Evolutionary conservation across 2,113 vertebrate species (phyloP).

Genomic region (Clarias macrocephalus): DNA sequence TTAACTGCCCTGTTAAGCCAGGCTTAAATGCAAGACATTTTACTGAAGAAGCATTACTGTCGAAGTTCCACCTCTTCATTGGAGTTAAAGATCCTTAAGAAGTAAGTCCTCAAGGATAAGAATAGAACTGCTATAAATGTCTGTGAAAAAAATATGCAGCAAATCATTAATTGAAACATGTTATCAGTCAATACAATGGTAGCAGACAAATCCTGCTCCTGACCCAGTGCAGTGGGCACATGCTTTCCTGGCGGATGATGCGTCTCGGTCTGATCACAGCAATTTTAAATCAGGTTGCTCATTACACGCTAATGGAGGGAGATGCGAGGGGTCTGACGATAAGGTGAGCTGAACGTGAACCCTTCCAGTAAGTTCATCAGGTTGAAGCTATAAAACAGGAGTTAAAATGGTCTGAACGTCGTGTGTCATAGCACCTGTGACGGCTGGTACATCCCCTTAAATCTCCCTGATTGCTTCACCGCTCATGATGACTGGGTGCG

Average conservation of each 20-base stretch:
- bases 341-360: slow-evolving; percentile 50
- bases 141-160: slow-evolving; percentile 35
- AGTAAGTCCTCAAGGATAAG: too few species aligned
- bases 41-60: slow-evolving; percentile 8
- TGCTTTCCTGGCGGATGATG: background rate
- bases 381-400: slow-evolving; percentile 45
- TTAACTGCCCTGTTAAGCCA: slow-evolving; percentile 15
- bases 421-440: slow-evolving; percentile 45
- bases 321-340: slow-evolving; percentile 35
- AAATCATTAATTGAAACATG: slow-evolving; percentile 26
- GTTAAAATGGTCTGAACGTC: slow-evolving; percentile 51
- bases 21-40: slow-evolving; percentile 17
- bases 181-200: slow-evolving; percentile 36
- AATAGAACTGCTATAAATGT: slow-evolving; percentile 18
- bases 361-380: slow-evolving; percentile 51
- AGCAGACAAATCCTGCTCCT: background rate
- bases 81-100: background rate
- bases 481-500: slow-evolving; percentile 34
- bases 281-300: slow-evolving; percentile 53
- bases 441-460: slow-evolving; percentile 38
- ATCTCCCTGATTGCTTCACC: slow-evolving; percentile 52
- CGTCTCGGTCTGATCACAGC: slow-evolving; percentile 44
- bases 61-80: background rate
- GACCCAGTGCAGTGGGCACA: background rate
- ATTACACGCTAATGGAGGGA: slow-evolving; percentile 56